Evolutionary conservation across 2,797 vertebrate species (phyloP).

Genomic region (Siniperca scherzeri): DNA sequence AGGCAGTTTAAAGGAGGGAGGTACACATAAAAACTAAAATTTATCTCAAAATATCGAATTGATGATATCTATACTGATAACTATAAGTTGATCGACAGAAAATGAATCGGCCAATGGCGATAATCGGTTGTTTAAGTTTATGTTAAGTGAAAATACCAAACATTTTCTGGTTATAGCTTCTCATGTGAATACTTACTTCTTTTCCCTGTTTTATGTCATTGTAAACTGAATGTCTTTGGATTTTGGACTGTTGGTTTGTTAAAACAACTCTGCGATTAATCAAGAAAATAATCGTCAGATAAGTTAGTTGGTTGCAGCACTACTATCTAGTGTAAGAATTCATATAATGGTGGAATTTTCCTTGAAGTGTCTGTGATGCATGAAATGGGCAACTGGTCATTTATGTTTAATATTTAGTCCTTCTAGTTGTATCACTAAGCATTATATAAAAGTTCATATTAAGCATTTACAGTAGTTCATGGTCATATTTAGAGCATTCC

Average conservation of each 20-base stretch:
- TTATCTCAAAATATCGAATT: background rate
- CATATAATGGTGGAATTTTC: background rate
- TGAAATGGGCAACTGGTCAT: background rate
- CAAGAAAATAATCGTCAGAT: accelerated
- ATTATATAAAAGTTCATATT: background rate
- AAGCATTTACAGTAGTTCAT: background rate
- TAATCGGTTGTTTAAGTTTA: background rate
- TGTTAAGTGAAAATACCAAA: background rate
- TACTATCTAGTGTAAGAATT: background rate
- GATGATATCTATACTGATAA: background rate
- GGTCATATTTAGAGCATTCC: background rate
- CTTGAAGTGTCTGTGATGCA: background rate
- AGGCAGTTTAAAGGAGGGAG: background rate
- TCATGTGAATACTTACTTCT: background rate
- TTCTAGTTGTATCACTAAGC: background rate
- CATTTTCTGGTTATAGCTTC: background rate
- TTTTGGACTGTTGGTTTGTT: background rate
- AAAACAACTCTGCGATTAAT: background rate
- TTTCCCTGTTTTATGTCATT: background rate
- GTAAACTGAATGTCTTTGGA: background rate
- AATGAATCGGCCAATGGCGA: background rate
- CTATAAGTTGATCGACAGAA: background rate
- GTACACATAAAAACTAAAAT: background rate
- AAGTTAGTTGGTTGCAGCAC: background rate
- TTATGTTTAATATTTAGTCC: background rate